A percentile compares a stretch with the other conserved stretches of the same genome.
Evolutionary conservation across 2,797 vertebrate species (phyloP).

Genomic region (Rhynchonycteris naso): DNA sequence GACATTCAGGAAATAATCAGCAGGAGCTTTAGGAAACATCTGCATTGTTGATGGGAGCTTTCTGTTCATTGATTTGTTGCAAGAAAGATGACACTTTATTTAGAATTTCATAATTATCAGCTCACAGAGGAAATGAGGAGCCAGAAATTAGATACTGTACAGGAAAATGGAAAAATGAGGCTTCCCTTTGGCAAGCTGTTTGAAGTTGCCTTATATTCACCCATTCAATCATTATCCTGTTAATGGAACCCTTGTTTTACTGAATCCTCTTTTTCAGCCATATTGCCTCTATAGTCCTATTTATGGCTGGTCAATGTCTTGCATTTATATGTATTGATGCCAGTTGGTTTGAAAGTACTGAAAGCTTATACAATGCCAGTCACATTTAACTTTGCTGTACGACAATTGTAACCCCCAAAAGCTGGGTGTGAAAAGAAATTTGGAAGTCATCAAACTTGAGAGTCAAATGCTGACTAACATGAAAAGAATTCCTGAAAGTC

Average conservation of each 20-base stretch:
- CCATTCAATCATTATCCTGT: not conserved
- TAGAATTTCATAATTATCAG: slow-evolving; percentile 64
- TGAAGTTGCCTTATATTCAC: slow-evolving; percentile 17
- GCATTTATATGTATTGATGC: not conserved
- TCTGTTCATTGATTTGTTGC: slow-evolving; percentile 54
- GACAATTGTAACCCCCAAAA: not conserved
- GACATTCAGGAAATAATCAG: slow-evolving; percentile 79
- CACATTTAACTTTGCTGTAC: not conserved
- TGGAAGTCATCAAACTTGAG: slow-evolving; percentile 1
- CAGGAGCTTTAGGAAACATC: slow-evolving; percentile 67
- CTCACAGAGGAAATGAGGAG: slow-evolving; percentile 61
- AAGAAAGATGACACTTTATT: slow-evolving; percentile 48
- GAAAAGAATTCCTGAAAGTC: slow-evolving; percentile 13
- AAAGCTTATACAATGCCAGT: not conserved
- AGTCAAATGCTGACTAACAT: not conserved
- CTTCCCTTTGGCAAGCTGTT: slow-evolving; percentile 38
- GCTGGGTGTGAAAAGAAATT: slow-evolving; percentile 4
- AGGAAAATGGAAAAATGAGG: slow-evolving; percentile 50
- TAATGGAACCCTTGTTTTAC: slow-evolving; percentile 12
- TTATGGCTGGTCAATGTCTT: not conserved
- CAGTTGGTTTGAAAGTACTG: not conserved
- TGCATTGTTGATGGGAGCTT: slow-evolving; percentile 50
- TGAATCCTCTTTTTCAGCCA: not conserved
- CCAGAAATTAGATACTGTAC: slow-evolving; percentile 52
- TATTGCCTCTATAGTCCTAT: not conserved